Percentiles rank a stretch among this genome's conserved stretches.
Conservation (phyloP, 2,113 vertebrate species). For the Hemibagrus wyckioides region DNA sequence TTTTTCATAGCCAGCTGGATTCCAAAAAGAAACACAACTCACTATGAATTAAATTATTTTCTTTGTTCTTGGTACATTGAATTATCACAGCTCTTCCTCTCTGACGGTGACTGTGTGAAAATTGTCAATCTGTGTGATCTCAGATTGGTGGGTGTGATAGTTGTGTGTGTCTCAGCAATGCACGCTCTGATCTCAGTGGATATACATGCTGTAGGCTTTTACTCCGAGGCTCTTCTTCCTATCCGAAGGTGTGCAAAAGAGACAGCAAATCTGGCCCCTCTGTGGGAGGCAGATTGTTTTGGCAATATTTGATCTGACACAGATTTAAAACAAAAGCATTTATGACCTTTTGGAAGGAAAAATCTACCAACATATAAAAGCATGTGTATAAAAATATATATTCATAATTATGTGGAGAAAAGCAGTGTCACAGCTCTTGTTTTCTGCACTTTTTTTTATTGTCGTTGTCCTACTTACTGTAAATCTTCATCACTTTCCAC, state of each 20-base stretch:
- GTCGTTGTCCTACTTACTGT: slow-evolving; percentile 70
- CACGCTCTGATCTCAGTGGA: slow-evolving; percentile 52
- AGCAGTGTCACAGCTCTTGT: slow-evolving; percentile 57
- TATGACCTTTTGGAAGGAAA: slow-evolving; percentile 69
- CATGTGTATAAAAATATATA: slow-evolving; percentile 65
- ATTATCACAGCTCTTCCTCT: slow-evolving; percentile 35
- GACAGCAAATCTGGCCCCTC: slow-evolving; percentile 62
- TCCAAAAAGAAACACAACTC: not conserved
- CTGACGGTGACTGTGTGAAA: slow-evolving; percentile 40
- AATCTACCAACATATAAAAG: slow-evolving; percentile 73
- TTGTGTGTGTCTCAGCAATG: slow-evolving; percentile 32
- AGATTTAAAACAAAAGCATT: slow-evolving; percentile 70
- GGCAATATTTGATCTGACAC: slow-evolving; percentile 63
- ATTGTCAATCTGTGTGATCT: slow-evolving; percentile 48
- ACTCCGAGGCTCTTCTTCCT: slow-evolving; percentile 15
- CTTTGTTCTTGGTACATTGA: not conserved
- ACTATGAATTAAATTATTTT: slow-evolving; percentile 37
- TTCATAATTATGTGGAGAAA: slow-evolving; percentile 62
- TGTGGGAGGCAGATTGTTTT: slow-evolving; percentile 69
- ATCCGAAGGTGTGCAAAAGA: slow-evolving; percentile 57
- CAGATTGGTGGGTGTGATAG: slow-evolving; percentile 51
- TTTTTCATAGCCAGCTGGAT: slow-evolving; percentile 3
- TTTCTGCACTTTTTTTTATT: slow-evolving; percentile 61
- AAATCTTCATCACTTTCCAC: slow-evolving; percentile 70
- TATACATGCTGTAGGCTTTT: slow-evolving; percentile 6